Evolutionary conservation across 1,140 invertebrate species (phyloP).

Genomic region (Neomicropteryx cornuta): DNA sequence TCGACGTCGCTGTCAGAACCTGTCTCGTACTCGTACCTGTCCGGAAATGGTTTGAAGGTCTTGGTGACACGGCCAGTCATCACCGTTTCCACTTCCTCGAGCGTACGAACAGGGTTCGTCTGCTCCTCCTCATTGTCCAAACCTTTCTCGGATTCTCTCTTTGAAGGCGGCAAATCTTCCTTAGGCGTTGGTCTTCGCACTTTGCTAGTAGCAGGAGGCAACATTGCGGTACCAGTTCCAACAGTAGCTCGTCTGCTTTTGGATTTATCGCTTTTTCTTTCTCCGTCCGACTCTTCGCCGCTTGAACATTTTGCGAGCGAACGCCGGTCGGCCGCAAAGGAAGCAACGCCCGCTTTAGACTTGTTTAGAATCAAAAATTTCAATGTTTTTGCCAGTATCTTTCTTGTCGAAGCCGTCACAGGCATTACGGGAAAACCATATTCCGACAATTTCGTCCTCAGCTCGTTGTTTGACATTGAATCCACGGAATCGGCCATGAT

Average conservation of each 20-base stretch:
- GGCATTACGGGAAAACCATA: slow-evolving; percentile 66
- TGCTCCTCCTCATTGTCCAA: slow-evolving; percentile 41
- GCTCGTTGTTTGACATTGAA: slow-evolving; percentile 58
- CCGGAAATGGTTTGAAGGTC: slow-evolving; percentile 30
- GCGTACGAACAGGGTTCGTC: slow-evolving; percentile 25
- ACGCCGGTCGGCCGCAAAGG: slow-evolving; percentile 29
- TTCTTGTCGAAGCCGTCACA: slow-evolving; percentile 67
- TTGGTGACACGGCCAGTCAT: slow-evolving; percentile 32
- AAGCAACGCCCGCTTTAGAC: slow-evolving; percentile 25
- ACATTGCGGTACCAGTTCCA: slow-evolving; percentile 34
- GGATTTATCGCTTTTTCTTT: slow-evolving; percentile 28
- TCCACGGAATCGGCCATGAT: slow-evolving; percentile 55
- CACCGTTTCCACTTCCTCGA: slow-evolving; percentile 35
- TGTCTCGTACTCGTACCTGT: slow-evolving; percentile 45
- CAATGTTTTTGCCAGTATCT: slow-evolving; percentile 63
- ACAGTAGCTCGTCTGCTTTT: slow-evolving; percentile 35
- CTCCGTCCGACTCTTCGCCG: slow-evolving; percentile 44
- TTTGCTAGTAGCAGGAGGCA: slow-evolving; percentile 30
- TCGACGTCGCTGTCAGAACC: slow-evolving; percentile 43
- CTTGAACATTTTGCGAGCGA: slow-evolving; percentile 43
- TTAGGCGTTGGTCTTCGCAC: slow-evolving; percentile 25
- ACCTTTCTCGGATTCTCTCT: slow-evolving; percentile 39
- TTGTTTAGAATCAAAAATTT: slow-evolving; percentile 51
- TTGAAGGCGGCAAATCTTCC: slow-evolving; percentile 31
- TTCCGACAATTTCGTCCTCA: slow-evolving; percentile 59